Evolutionary conservation across 2,888 invertebrate species (phyloP).

Genomic region (Hermodice carunculata): DNA sequence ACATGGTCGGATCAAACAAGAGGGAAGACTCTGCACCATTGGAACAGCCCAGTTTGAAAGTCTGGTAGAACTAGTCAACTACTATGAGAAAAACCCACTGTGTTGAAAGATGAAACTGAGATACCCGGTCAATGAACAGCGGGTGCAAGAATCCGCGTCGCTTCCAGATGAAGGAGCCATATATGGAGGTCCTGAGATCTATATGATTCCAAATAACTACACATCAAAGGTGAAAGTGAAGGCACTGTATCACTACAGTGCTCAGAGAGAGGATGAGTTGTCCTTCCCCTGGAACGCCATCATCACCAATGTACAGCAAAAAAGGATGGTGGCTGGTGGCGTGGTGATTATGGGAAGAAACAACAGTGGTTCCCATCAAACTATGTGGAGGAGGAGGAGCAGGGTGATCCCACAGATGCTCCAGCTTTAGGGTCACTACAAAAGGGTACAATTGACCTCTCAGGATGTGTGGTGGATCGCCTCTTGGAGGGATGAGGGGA

Average conservation of each 20-base stretch:
- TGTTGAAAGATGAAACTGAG: slow-evolving; percentile 91
- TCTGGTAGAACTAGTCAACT: slow-evolving; percentile 91
- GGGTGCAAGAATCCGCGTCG: too few relatives aligned
- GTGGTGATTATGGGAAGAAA: slow-evolving; percentile 92
- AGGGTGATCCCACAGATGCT: slow-evolving; percentile 70
- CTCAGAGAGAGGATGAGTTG: slow-evolving; percentile 88
- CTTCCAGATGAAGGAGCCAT: too few relatives aligned
- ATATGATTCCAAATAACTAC: too few relatives aligned
- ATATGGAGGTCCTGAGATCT: too few relatives aligned
- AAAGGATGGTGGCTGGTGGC: too few relatives aligned
- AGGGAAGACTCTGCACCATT: slow-evolving; percentile 90
- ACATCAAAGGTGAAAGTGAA: slow-evolving; percentile 64
- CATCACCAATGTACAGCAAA: slow-evolving; percentile 94
- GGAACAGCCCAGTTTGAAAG: slow-evolving; percentile 95
- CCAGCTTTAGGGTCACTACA: slow-evolving; percentile 78
- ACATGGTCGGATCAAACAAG: slow-evolving; percentile 94
- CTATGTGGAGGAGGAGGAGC: slow-evolving; percentile 85
- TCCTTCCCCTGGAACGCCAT: slow-evolving; percentile 95
- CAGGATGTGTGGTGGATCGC: slow-evolving; percentile 73
- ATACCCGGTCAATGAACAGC: slow-evolving; percentile 72
- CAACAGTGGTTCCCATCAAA: slow-evolving; percentile 95
- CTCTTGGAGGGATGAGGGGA: slow-evolving; percentile 36
- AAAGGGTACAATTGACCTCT: slow-evolving; percentile 90
- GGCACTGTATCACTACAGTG: slow-evolving; percentile 90
- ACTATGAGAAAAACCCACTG: slow-evolving; percentile 91